These are phyloP conservation scores for Trissolcus basalis DNA, from an alignment of 1,140 invertebrate species.

Conservation along the genomic window DNA sequence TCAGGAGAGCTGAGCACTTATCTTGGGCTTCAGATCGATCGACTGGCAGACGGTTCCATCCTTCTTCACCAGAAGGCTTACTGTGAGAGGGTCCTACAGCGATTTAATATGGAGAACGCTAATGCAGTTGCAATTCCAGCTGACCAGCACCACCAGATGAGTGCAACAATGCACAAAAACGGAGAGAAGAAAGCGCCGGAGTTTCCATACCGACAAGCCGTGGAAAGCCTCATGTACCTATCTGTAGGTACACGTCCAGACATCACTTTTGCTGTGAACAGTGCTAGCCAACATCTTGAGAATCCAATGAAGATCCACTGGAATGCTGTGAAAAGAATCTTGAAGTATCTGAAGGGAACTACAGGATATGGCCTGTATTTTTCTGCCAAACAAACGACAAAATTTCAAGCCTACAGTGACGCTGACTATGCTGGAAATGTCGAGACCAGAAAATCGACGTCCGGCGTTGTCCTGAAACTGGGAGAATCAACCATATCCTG, in stretches of 20 bases:
- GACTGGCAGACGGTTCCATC: conserved; percentile 19
- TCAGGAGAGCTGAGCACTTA: conserved; percentile 17
- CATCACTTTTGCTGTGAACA: conserved; percentile 71
- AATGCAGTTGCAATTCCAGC: conserved; percentile 23
- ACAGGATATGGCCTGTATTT: conserved; percentile 36
- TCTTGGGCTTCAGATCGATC: conserved; percentile 26
- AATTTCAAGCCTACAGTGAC: conserved; percentile 50
- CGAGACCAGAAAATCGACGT: conserved; percentile 31
- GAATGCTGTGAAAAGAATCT: conserved; percentile 52
- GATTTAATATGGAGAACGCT: conserved; percentile 26
- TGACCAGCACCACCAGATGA: no score
- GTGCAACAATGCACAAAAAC: no score
- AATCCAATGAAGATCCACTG: conserved; percentile 31
- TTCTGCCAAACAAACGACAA: neutral
- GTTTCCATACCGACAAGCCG: no score
- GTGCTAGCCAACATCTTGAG: conserved; percentile 52
- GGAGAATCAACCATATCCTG: no score
- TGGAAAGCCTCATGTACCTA: conserved; percentile 73
- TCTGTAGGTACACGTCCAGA: conserved; percentile 72
- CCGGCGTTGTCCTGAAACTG: no score
- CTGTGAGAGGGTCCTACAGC: conserved; percentile 10
- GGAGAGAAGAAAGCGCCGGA: no score
- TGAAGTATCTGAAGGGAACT: conserved; percentile 62
- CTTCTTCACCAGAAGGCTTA: conserved; percentile 40
- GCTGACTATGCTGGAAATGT: conserved; percentile 57